A percentile compares a stretch with the other conserved stretches of the same genome.
Conservation (phyloP, 2,113 vertebrate genomes). For the Psilopogon haemacephalus region DNA sequence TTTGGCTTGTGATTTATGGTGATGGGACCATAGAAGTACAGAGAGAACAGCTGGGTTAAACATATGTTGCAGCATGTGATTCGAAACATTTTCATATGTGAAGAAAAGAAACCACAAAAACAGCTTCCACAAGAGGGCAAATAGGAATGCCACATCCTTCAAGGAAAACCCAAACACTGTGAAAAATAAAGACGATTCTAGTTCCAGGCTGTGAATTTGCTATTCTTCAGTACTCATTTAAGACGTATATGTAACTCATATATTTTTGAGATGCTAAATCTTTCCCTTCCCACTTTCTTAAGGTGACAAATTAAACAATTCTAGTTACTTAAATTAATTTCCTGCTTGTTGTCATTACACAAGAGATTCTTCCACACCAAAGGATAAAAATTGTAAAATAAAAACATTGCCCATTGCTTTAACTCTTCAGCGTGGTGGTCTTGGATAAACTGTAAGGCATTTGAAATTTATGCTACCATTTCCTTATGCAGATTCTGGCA, state of each 20-base stretch:
- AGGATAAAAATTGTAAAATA: conserved; percentile 32
- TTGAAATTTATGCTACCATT: not conserved
- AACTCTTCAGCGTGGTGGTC: not conserved
- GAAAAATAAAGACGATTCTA: conserved; percentile 21
- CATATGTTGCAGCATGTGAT: conserved; percentile 41
- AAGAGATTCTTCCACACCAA: not conserved
- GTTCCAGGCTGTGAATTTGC: conserved; percentile 13
- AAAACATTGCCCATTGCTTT: not conserved
- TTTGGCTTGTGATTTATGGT: not conserved
- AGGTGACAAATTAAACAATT: conserved; percentile 11
- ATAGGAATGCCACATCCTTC: conserved; percentile 20
- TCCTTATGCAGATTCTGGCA: not conserved
- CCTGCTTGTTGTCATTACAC: not conserved
- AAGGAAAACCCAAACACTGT: conserved; percentile 18
- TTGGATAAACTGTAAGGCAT: not conserved
- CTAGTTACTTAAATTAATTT: not conserved
- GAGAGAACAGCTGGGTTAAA: conserved; percentile 20
- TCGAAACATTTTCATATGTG: conserved; percentile 16
- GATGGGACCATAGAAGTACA: not conserved
- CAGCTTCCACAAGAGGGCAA: not conserved
- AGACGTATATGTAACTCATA: not conserved
- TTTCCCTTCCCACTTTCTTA: not conserved
- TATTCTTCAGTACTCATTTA: not conserved
- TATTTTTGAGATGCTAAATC: not conserved
- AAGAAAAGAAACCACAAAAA: not conserved